Base-by-base conservation (phyloP, 1,140 invertebrate genomes). In the Laupala kohalensis region DNA sequence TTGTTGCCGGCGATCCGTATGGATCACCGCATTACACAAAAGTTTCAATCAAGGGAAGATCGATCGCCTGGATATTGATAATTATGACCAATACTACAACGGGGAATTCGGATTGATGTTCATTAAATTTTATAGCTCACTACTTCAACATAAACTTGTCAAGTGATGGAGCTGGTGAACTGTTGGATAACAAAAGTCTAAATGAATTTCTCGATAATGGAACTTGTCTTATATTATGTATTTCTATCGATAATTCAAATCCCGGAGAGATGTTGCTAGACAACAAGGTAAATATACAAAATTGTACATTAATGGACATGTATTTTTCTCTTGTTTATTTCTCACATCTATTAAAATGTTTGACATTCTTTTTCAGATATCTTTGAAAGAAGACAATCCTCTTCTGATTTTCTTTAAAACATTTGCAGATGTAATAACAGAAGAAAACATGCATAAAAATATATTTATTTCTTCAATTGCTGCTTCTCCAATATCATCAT, bases 391-490 rank as follows among this genome's bases (percentile, higher is more conserved):
- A 64, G 63, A 70, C 13, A 53, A 70, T 6, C 37, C 82, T 67
- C 77, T 82, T 3, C 69, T 87, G 69, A 81, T 87, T 0, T 87
- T 86, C 76, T 86, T 85, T 76, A 87, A 87, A 77, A 76, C 81
- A 5, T 76, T 77, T 25, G 83, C 84, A 24, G 83, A 84, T 53
- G 79, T 81, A 3, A 83, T 87, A 27, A 86, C 85, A 6, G 80
- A 80, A 23, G 82, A 84, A 67, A 87, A 86, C 73, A 73, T 86
- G 5, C 79, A 83, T 71, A 78, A 76, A 5, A 82, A 82, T 74
- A 77, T 87, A 25, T 81, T 83, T 74, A 80, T 86, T 1, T 84
- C 83, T 1, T 84, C 86, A 4, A 84, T 87, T 80, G 71, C 85
- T 5, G 84, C 85, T 70, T 86, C 85, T 6, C 85, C 86, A 5